These are phyloP conservation scores for Ormyrus nitidulus DNA, from an alignment of 2,888 invertebrate species.

Conservation along the genomic window DNA sequence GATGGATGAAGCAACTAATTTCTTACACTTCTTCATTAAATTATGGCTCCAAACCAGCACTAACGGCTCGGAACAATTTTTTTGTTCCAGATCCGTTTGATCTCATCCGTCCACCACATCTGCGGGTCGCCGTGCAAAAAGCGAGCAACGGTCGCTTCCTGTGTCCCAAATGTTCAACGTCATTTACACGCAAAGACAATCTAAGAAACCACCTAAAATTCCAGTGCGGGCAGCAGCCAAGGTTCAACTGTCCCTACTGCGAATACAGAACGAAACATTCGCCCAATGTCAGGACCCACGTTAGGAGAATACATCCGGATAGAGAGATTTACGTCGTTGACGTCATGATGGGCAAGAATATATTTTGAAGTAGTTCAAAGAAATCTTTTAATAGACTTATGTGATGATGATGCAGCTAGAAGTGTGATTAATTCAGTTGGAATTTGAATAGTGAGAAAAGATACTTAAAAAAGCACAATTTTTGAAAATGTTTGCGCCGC, in stretches of 20 bases:
- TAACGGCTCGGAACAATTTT: not conserved
- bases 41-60: too few species aligned
- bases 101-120: not conserved
- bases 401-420: too few species aligned
- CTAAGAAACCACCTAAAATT: slow-evolving; percentile 68
- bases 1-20: too few species aligned
- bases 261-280: slow-evolving; percentile 68
- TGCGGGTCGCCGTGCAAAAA: slow-evolving; percentile 8
- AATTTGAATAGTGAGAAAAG: too few species aligned
- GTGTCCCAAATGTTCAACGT: slow-evolving; percentile 51
- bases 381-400: too few species aligned
- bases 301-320: slow-evolving; percentile 60
- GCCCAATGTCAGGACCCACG: slow-evolving; percentile 69
- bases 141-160: slow-evolving; percentile 32
- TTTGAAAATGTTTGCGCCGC: too few species aligned
- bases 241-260: slow-evolving; percentile 73
- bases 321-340: slow-evolving; percentile 43
- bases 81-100: slow-evolving; percentile 33
- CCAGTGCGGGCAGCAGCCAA: slow-evolving; percentile 71
- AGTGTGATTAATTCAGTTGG: too few species aligned
- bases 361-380: slow-evolving; percentile 5
- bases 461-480: too few species aligned
- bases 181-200: slow-evolving; percentile 67
- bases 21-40: too few species aligned
- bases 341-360: slow-evolving; percentile 24